Base-by-base conservation (phyloP, 1,140 invertebrate genomes). In the Sitophilus oryzae region DNA sequence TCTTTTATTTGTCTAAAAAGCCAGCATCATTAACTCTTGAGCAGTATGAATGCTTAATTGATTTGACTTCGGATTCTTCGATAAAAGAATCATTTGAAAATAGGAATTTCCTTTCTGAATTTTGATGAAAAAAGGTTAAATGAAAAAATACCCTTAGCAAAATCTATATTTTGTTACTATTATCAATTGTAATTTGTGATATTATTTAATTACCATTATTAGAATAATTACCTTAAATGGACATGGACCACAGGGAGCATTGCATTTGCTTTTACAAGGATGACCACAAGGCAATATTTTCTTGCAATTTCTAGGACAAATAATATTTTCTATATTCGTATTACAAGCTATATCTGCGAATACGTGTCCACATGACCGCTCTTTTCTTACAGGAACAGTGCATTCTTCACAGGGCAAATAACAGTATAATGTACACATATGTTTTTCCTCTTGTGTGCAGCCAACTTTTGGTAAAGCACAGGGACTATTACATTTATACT, bases 381-480 rank as follows among this genome's bases (percentile, higher is more conserved):
- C 66, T 58, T 77, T 79, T 10, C 48, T 41, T n/a, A 78, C 73
- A 16, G 44, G 36, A 10, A 78, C 66, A n/a, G 61, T 50, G 63
- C 79, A 82, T 2, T 60, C 10, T n/a, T 70, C 69, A 65, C 80
- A 82, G 14, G 66, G 60, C 58, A 80, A 73, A 55, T 66, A 68
- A 55, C 80, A 82, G 9, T 50, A 35, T 59, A 72, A 76, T 0
- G 56, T 42, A 46, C 80, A 82, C 20, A 58, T 59, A 53, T 81
- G 79, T 16, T 70, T 57, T 1, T 69, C 63, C 5, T 38, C 11
- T 23, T 44, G 47, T 2, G 63, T 68, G 58, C 77, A 79, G 8
- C 69, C 71, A 18, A 65, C 64, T 15, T 73, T 75, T 0, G 60
- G 56, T 59, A 65, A 70, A 0, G 63, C 64, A 58, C 79, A 82